phyloP scores from a whole-genome alignment of 92 coral and sea anemone species.

The Desmophyllum pertusum region DNA sequence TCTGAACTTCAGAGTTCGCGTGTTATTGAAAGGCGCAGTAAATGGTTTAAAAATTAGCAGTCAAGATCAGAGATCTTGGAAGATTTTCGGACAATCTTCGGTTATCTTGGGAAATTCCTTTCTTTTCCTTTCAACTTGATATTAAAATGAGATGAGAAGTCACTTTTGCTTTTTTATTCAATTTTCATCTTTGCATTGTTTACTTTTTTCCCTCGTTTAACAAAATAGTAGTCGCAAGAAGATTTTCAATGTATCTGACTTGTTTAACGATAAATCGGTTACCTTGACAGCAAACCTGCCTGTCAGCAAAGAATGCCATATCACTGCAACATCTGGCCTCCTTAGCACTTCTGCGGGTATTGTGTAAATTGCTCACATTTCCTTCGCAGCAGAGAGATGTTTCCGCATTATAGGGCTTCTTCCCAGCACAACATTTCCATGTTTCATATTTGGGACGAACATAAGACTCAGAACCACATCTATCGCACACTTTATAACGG shows the following conservation, averaged over 20 bases:
- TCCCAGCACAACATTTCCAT: slow-evolving; percentile 19
- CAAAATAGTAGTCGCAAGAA: background rate
- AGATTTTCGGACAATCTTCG: background rate
- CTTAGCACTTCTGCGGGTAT: slow-evolving; percentile 8
- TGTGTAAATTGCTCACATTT: background rate
- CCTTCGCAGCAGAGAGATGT: slow-evolving; percentile 22
- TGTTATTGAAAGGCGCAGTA: too few species aligned
- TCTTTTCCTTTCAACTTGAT: too few species aligned
- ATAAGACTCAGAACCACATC: slow-evolving; percentile 7
- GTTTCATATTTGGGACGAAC: slow-evolving; percentile 1
- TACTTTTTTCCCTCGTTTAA: too few species aligned
- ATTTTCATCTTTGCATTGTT: too few species aligned
- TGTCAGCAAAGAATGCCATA: slow-evolving; percentile 7
- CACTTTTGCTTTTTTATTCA: too few species aligned
- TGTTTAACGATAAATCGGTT: too few species aligned
- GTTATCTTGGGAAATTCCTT: background rate
- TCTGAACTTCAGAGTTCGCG: too few species aligned
- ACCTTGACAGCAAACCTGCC: slow-evolving; percentile 21
- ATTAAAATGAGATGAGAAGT: too few species aligned
- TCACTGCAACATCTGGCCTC: slow-evolving; percentile 18
- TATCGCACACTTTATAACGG: slow-evolving; percentile 22
- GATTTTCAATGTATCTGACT: too few species aligned
- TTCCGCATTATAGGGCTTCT: slow-evolving; percentile 4
- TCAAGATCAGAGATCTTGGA: background rate
- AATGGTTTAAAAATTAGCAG: too few species aligned